Evolutionary conservation across 2,797 vertebrate genomes (phyloP).

Genomic region (Platyrinchus mystaceus): DNA sequence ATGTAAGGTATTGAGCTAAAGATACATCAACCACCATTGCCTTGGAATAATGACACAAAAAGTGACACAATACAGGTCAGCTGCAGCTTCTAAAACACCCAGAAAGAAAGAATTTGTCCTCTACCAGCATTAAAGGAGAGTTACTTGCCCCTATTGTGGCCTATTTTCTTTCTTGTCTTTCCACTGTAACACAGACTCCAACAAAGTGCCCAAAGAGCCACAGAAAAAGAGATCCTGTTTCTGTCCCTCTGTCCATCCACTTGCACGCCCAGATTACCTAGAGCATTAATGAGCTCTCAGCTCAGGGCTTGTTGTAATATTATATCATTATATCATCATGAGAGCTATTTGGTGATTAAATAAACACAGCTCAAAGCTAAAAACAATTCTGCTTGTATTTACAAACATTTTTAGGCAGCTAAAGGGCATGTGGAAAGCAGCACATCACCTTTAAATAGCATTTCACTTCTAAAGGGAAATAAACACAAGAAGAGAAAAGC

Average conservation of each 20-base stretch:
- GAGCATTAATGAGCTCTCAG: neutral
- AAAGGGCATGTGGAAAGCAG: neutral
- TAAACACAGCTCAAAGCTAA: neutral
- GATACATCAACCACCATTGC: neutral
- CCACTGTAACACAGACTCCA: neutral
- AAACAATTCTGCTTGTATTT: fast-evolving
- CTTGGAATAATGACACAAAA: neutral
- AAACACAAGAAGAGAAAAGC: neutral
- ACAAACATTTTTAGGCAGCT: neutral
- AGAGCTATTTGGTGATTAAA: neutral
- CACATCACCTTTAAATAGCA: neutral
- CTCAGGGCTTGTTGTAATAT: neutral
- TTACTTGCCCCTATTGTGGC: fast-evolving
- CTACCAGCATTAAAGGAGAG: neutral
- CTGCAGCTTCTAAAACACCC: neutral
- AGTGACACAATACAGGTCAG: neutral
- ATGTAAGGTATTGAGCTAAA: neutral
- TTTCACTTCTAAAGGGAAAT: neutral
- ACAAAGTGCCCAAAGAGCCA: neutral
- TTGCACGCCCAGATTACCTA: neutral
- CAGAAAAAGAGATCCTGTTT: neutral
- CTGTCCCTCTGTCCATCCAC: neutral
- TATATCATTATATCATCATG: neutral
- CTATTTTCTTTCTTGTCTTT: neutral
- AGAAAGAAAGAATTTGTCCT: neutral